Base-by-base conservation (phyloP, 2,888 invertebrate genomes). In the Alloplasta piceator region DNA sequence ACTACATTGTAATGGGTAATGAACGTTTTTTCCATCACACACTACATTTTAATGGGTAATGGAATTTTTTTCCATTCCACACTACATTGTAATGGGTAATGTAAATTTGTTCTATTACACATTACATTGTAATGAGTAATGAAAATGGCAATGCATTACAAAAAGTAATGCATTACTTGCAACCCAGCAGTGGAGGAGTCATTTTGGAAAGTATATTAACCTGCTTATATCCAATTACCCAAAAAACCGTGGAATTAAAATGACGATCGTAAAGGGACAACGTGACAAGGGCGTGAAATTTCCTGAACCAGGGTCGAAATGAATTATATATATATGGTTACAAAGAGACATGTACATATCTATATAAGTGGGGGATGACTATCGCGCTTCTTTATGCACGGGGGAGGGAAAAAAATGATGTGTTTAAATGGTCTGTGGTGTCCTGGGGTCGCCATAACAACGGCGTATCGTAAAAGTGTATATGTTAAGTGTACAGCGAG, bases 391-490 rank as follows among this genome's bases (percentile, higher is more conserved):
- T 61, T 63, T 56, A 52, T 70, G 58, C 55, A 55, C 60, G 43
- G 46, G 39, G 73, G 56, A 56, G 46, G 16, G 68, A 55, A 14
- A 26, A 60, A 73, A 79, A 61, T 70, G 61, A 67, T 50, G 43
- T 50, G 26, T 63, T 46, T 56, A 71, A 72, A 78, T 77, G 26
- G 80, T 85, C 76, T 87, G 87, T 88, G 80, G 78, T 86, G 87
- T 76, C 83, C 76, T 74, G 81, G 63, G 82, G 88, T 88, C 84
- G 82, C 88, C 88, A 87, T 87, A 86, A 87, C 88, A 80, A 87
- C 88, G 82, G 52, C 41, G 39, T 76, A 75, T 80, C 73, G 76
- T 58, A 41, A 41, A 26, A 61, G 16, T 61, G 12, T 60, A 61
- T 41, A 39, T 55, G 16, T n/a, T 38, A 36, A 66, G 39, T 56